Evolutionary conservation across 2,797 vertebrate genomes (phyloP), one percentile per base, ranked within the genome.

Genomic region (Centroberyx gerrardi): DNA sequence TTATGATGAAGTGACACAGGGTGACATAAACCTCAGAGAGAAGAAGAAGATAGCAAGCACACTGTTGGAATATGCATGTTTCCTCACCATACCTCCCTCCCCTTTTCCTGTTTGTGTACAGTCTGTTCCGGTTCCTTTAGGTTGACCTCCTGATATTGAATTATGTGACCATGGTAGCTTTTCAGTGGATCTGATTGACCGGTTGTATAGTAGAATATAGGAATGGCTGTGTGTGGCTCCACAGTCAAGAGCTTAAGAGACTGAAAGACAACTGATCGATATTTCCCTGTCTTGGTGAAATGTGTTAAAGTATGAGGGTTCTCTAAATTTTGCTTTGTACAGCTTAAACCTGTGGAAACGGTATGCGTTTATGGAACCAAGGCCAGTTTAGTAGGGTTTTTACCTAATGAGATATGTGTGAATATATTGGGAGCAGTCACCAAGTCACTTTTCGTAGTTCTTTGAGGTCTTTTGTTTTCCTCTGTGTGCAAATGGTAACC

Each of bases 381-480:
- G 92, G 93, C 92, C 93, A 94, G 93, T 94, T 56, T 76, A 86
- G 88, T 86, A 53, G 67, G 74, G 68, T 82, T 76, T 80, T 85
- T 55, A 80, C 82, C 82, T 72, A 77, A 60, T 10, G 72, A 87
- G 85, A 83, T 67, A 58, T 75, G 63, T 88, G 84, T 91, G 90
- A 85, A 87, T 90, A 61, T 74, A 85, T 80, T 86, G 88, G 91
- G 88, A 91, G 90, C 92, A 87, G 90, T 92, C 88, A 92, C 91
- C 92, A 92, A 94, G 93, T 94, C 92, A 92, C 91, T 92, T 91
- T 92, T 82, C 82, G 70, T 85, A 64, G 82, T 89, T 73, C 86
- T 64, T 84, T 69, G 56, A 84, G 70, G 79, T 84, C 13, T 72
- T 87, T 85, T 85, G 71, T 89, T 79, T 70, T 60, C 79, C 70